Base-by-base conservation (phyloP, 1,140 invertebrate genomes). In the Melitaea cinxia region DNA sequence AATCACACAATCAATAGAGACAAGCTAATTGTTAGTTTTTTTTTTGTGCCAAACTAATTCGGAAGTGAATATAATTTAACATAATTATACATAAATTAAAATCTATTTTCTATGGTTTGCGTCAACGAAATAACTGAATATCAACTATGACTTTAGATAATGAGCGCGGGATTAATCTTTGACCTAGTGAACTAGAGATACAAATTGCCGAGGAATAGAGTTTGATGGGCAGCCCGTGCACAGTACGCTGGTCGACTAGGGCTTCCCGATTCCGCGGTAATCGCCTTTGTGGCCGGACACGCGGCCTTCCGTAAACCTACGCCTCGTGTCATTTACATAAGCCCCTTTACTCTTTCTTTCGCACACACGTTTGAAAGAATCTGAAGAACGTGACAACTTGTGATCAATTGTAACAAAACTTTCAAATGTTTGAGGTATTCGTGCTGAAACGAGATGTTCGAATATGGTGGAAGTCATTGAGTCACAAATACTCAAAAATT, bases 241-340 rank as follows among this genome's bases (percentile, higher is more conserved):
- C 17, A 35, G 30, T 23, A 37, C 52, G 30, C 26, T 56, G 10
- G 37, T 37, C 19, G n/a, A 56, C 50, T 63, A 63, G 12, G 60
- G 60, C 60, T 63, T 63, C 60, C 50, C 52, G 50, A 53, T 63
- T 45, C 50, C 60, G 37, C 42, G 24, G 0, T 63, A 63, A 63
- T 63, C 60, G 60, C 35, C 37, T 63, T 63, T 54, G 60, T 33
- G 47, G 60, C 35, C 23, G 33, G 59, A 53, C 33, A 42, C 24
- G 50, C 49, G 35, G 50, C 52, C 52, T 63, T 63, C 50, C 60
- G 60, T 52, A 60, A 21, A 30, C 54, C 35, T 9, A 56, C 23
- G 37, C 54, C 54, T 56, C 54, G 37, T 39, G 54, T 55, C 35
- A 37, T 33, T 42, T 42, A 47, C 19, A 47, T 56, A 56, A 56